These are phyloP conservation scores for Sphaerophoria taeniata DNA, from an alignment of 2,888 invertebrate species.

Conservation along the genomic window DNA sequence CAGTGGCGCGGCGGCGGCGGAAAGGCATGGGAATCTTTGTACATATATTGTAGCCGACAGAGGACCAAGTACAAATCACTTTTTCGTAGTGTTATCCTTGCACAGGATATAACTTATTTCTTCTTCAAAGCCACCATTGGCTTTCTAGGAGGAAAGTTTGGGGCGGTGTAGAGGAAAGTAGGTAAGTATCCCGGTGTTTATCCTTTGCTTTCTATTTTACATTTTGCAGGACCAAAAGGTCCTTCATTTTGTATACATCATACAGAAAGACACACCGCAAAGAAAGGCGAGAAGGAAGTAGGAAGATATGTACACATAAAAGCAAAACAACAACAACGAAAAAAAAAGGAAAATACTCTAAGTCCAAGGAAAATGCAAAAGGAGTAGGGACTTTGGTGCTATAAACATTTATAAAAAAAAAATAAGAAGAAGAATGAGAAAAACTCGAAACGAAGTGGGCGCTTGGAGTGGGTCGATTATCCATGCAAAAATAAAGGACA, in stretches of 20 bases:
- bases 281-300: slow-evolving; percentile 32
- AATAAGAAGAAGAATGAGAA: no score
- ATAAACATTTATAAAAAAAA: slow-evolving; percentile 33
- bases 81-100: slow-evolving; percentile 39
- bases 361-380: slow-evolving; percentile 47
- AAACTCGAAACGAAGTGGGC: slow-evolving; percentile 24
- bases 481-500: slow-evolving; percentile 39
- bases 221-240: slow-evolving; percentile 40
- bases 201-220: slow-evolving; percentile 64
- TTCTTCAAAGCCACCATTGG: slow-evolving; percentile 33
- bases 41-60: slow-evolving; percentile 18
- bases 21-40: slow-evolving; percentile 30
- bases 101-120: slow-evolving; percentile 66
- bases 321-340: slow-evolving; percentile 1
- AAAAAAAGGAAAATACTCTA: slow-evolving; percentile 15
- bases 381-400: slow-evolving; percentile 8
- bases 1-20: background rate
- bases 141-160: background rate
- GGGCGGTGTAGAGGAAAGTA: background rate
- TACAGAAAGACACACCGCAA: slow-evolving; percentile 35
- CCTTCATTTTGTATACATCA: slow-evolving; percentile 46
- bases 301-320: slow-evolving; percentile 7
- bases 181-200: slow-evolving; percentile 47
- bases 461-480: slow-evolving; percentile 15
- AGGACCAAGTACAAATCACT: slow-evolving; percentile 53